Conservation (phyloP, 1,140 invertebrate genomes). For the Acromyrmex charruanus region DNA sequence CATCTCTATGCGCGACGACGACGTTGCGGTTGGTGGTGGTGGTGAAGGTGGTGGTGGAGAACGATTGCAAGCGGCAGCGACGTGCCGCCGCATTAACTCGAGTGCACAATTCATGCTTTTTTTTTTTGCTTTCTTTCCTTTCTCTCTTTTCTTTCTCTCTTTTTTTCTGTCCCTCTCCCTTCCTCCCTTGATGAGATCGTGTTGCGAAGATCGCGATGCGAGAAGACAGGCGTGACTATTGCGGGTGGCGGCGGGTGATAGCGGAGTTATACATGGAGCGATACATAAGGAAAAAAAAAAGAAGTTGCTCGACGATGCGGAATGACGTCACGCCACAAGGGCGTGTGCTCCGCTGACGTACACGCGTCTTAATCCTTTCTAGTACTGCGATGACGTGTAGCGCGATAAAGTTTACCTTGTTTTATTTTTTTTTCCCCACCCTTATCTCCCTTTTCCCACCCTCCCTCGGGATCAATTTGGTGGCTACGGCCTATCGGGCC, state of each 20-base stretch:
- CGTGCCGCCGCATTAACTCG: conserved; percentile 28
- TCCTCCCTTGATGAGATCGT: background rate
- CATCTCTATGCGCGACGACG: conserved; percentile 24
- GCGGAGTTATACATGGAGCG: background rate
- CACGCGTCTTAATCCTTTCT: conserved; percentile 61
- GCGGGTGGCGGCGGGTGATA: background rate
- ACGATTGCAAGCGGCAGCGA: background rate
- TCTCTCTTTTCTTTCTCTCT: too few species aligned
- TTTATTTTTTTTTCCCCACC: background rate
- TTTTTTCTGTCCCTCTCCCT: background rate
- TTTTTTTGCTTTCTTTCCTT: background rate
- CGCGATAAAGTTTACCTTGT: conserved; percentile 50
- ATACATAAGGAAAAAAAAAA: conserved; percentile 56
- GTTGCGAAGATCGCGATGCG: conserved; percentile 44
- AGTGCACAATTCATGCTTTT: background rate
- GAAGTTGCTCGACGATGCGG: conserved; percentile 46
- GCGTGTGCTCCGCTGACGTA: conserved; percentile 59
- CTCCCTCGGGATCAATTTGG: conserved; percentile 49
- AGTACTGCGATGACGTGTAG: conserved; percentile 46
- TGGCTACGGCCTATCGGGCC: background rate
- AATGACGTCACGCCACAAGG: conserved; percentile 61
- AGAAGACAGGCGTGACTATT: conserved; percentile 46
- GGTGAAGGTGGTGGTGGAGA: background rate
- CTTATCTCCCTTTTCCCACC: too few species aligned
- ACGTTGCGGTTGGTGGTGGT: conserved; percentile 17